phyloP scores from a whole-genome alignment of 2,888 invertebrate genomes.

The Apotomis turbidana region DNA sequence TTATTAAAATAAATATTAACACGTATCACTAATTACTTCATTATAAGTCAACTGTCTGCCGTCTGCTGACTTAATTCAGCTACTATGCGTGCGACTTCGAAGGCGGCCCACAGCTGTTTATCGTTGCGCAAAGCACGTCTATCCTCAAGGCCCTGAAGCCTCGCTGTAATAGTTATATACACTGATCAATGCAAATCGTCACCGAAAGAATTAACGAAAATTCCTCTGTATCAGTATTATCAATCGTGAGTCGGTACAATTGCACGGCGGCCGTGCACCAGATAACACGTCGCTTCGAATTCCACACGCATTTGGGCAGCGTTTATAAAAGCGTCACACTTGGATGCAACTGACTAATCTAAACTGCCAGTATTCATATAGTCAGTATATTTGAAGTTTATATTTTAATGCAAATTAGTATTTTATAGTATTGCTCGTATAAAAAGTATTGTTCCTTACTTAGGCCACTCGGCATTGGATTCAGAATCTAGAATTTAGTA shows the following conservation, averaged over 20 bases:
- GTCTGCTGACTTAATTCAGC: no score
- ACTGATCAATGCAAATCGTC: slow-evolving; percentile 15
- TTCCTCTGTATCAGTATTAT: slow-evolving; percentile 24
- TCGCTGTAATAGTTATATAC: slow-evolving; percentile 10
- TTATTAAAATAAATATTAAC: background rate
- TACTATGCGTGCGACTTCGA: background rate
- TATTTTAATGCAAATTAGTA: no score
- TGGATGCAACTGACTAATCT: no score
- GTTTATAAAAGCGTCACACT: background rate
- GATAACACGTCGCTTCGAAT: slow-evolving; percentile 3
- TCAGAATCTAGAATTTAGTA: no score
- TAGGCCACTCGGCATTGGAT: no score
- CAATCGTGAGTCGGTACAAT: background rate
- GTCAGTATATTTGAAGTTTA: no score
- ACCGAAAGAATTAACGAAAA: slow-evolving; percentile 30
- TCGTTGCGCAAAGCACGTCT: slow-evolving; percentile 15
- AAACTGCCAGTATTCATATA: no score
- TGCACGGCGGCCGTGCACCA: background rate
- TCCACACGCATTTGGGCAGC: background rate
- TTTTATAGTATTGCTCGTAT: no score
- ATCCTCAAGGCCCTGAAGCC: slow-evolving; percentile 7
- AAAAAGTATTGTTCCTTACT: no score
- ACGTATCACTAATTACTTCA: slow-evolving; percentile 11
- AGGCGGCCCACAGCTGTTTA: slow-evolving; percentile 4
- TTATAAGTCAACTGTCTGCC: background rate